These are phyloP conservation scores for Ochotona curzoniae DNA, from an alignment of 2,113 vertebrate species.

Conservation along the genomic window DNA sequence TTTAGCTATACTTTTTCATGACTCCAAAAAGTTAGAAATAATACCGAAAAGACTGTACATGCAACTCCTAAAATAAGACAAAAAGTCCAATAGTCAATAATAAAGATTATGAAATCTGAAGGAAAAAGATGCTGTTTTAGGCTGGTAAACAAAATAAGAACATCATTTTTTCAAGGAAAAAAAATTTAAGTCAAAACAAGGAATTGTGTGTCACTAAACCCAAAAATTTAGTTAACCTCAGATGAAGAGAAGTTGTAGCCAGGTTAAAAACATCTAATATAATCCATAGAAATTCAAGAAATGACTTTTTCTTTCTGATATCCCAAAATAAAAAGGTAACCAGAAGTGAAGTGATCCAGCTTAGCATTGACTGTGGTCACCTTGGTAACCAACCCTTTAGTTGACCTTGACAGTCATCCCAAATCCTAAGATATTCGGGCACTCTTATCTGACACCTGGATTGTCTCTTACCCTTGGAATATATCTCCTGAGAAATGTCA, in stretches of 20 bases:
- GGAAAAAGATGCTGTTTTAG: background rate
- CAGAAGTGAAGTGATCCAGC: too few species aligned
- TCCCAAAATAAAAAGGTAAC: background rate
- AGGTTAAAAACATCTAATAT: background rate
- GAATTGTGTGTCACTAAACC: background rate
- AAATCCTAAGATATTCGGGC: too few species aligned
- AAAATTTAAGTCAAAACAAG: background rate
- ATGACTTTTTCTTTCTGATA: background rate
- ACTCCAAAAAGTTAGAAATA: background rate
- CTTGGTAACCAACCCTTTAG: too few species aligned
- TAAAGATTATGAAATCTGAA: constrained; percentile 4
- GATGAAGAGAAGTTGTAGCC: background rate
- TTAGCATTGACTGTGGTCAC: too few species aligned
- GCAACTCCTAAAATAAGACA: background rate
- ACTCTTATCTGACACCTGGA: too few species aligned
- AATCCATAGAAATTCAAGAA: background rate
- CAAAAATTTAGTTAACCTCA: constrained; percentile 10
- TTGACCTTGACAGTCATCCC: too few species aligned
- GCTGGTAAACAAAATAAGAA: constrained; percentile 37
- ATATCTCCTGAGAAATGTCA: too few species aligned
- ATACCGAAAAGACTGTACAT: background rate
- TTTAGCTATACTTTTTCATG: background rate
- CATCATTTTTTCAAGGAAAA: background rate
- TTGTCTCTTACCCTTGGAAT: too few species aligned
- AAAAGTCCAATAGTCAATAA: background rate